Base-by-base conservation (phyloP, 2,888 invertebrate species). In the Blastobasis lacticolella region DNA sequence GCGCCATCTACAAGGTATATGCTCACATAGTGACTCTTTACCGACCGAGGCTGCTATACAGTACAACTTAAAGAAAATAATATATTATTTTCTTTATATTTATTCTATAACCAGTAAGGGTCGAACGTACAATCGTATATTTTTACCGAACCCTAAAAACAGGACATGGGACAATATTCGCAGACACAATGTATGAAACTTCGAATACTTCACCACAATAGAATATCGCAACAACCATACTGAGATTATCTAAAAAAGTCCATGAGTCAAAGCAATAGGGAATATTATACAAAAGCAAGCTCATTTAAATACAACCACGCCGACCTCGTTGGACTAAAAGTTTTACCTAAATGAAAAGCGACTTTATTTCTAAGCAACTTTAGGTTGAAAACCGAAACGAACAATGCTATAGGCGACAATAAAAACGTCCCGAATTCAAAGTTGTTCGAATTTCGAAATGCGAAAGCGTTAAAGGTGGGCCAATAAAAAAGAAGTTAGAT, bases 381-480 rank as follows among this genome's bases (percentile, higher is more conserved):
- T 46, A 10, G 48, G 10, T 45, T 48, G 41, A 44, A 41, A 45
- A 38, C 44, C 42, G 41, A 8, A 41, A 8, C 7, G 10, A 38
- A 37, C 9, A n/a, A 23, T 48, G 38, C 23, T 7, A 38, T 46
- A 55, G 66, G 64, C 61, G 64, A 71, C 71, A 79, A 81, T 83
- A 85, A 86, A 79, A 85, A 75, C 71, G 75, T 78, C 76, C 73
- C 67, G 77, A 80, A 82, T 83, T 78, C 83, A 81, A 86, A 87
- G 80, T 83, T 83, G 79, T 82, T 80, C 49, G 54, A 54, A 54
- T 42, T 54, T 54, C 65, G 75, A 75, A 82, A 77, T 73, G 74
- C 73, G 75, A 75, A 76, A 74, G 66, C 80, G 78, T 80, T 83
- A 83, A 84, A 87, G 86, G 87, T 85, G 83, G 64, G 77, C 71